phyloP scores from a whole-genome alignment of 1,140 invertebrate genomes.

The Oncopodura yosiiana region DNA sequence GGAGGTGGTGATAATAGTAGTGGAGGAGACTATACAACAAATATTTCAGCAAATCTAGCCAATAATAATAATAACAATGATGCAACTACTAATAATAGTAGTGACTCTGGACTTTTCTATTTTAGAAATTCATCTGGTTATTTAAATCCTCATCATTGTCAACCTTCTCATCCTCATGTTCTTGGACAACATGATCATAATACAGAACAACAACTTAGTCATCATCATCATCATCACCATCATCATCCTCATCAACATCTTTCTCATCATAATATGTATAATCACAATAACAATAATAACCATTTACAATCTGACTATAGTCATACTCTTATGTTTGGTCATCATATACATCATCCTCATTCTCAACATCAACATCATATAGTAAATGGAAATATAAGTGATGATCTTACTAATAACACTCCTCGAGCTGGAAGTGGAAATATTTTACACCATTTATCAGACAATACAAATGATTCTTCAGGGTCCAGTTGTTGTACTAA shows the following conservation, averaged over 20 bases:
- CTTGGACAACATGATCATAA: too few relatives aligned
- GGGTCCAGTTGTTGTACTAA: constrained; percentile 21
- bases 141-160: too few relatives aligned
- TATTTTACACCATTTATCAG: constrained; percentile 11
- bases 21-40: constrained; percentile 9
- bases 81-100: neutral
- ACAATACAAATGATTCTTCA: constrained; percentile 34
- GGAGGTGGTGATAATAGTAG: constrained; percentile 29
- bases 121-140: too few relatives aligned
- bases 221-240: constrained; percentile 5
- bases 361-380: neutral
- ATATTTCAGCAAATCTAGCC: neutral
- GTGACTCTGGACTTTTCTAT: neutral
- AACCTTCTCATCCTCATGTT: too few relatives aligned
- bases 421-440: neutral
- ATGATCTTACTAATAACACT: constrained; percentile 1
- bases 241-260: constrained; percentile 4
- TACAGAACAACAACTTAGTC: neutral
- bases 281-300: neutral
- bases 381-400: neutral
- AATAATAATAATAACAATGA: constrained; percentile 6
- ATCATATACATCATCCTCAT: too few relatives aligned
- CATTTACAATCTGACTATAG: too few relatives aligned
- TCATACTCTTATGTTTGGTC: too few relatives aligned
- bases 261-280: neutral